Percentiles rank a stretch among this genome's conserved stretches.
These are phyloP conservation scores for Hylaeus volcanicus DNA, from an alignment of 1,140 invertebrate genomes.

Conservation along the genomic window DNA sequence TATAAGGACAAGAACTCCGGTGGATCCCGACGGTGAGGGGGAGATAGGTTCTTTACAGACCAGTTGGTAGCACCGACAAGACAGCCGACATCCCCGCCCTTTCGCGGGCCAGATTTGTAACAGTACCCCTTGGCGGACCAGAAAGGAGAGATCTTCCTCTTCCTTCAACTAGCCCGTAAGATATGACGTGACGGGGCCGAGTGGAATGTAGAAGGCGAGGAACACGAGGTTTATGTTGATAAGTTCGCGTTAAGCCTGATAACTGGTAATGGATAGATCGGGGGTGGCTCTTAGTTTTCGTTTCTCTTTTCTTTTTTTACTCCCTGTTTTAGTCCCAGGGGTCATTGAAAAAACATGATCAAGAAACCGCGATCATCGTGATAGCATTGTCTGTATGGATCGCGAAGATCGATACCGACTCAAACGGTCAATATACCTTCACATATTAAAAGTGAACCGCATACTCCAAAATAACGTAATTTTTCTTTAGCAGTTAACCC, in stretches of 20 bases:
- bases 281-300: not conserved
- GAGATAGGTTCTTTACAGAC: slow-evolving; percentile 73
- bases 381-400: no score
- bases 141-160: slow-evolving; percentile 60
- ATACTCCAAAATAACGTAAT: no score
- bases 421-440: no score
- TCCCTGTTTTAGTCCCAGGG: not conserved
- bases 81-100: slow-evolving; percentile 74
- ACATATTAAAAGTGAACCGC: no score
- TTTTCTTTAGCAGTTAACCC: no score
- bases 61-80: slow-evolving; percentile 74
- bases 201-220: slow-evolving; percentile 17
- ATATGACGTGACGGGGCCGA: slow-evolving; percentile 32
- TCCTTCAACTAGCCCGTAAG: slow-evolving; percentile 39
- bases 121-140: slow-evolving; percentile 60
- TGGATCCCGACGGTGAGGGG: slow-evolving; percentile 46
- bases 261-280: slow-evolving; percentile 36
- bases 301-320: not conserved
- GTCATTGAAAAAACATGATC: no score
- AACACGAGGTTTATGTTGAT: slow-evolving; percentile 37
- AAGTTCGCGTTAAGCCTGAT: slow-evolving; percentile 34
- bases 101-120: slow-evolving; percentile 72
- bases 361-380: no score
- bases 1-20: slow-evolving; percentile 20
- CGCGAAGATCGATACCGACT: no score